Evolutionary conservation across 1,140 invertebrate genomes (phyloP), one percentile per base, ranked within the genome.

Genomic region (Euglossa dilemma): DNA sequence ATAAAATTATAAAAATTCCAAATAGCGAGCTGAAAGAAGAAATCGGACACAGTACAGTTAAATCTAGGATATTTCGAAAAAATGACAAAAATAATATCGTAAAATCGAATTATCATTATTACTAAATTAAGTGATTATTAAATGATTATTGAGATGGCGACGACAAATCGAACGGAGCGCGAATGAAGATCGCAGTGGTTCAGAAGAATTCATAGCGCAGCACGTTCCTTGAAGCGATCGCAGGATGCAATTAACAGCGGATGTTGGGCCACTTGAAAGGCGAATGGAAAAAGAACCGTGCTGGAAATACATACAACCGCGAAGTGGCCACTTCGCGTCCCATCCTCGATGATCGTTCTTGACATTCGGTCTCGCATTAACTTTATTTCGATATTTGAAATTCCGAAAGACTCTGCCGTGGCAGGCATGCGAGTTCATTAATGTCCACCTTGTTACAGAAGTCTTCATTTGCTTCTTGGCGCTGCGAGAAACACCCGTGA

Each of bases 171-270:
- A 36, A 36, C 14, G 14, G 28, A 54, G 36, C 20, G 57, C 69
- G 54, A 36, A 80, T 72, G 69, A 6, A 63, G 23, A 72, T 54
- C 14, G 75, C 76, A 56, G 20, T 45, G 50, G 69, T 72, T 74
- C 50, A 66, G 57, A 63, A 36, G 79, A 66, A 80, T 80, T 80
- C 79, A 54, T 80, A 56, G 71, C 28, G 43, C 50, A 52, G 70
- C 70, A 63, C 43, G 79, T 80, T 80, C 79, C n/a, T 71, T 66
- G 77, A 84, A 80, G 9, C 77, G 93, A 88, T 84, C 82, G 80
- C 79, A 85, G 87, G 84, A 83, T 74, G 73, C 52, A 85, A 83
- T 82, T 76, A 82, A 82, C 84, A 70, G 75, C 71, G 84, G 80
- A 82, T 82, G 80, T 67, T 76, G 63, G 54, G 47, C 80, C 80